Evolutionary conservation across 2,888 invertebrate genomes (phyloP), one percentile per base, ranked within the genome.

Genomic region (Nemotelus pantherinus): DNA sequence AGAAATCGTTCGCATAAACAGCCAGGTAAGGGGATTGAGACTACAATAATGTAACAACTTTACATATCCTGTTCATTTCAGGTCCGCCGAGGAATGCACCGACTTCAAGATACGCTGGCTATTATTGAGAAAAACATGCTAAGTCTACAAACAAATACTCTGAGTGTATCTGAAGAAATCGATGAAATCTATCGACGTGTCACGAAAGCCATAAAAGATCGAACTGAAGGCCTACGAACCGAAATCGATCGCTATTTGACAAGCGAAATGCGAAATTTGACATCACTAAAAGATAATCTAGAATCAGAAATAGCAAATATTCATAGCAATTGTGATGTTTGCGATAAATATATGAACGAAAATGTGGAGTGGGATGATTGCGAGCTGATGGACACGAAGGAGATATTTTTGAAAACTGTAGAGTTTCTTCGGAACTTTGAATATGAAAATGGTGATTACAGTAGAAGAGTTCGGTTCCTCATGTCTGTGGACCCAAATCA

Each of bases 261-360:
- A 77, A 94, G 93, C 50, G 99, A 99, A 89, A 89, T 95, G 83
- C 91, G 95, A 82, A 93, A 94, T 83, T 89, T 98, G 80, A 93
- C 93, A 77, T 92, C 94, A 81, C 90, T 98, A 74, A 96, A 97
- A 88, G 96, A 96, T 87, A 97, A 96, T 88, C 89, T 99, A 83
- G 97, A 98, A 86, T 91, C 94, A 86, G 99, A 99, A 88, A 94
- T 98, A 85, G 92, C 93, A 82, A 99, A 98, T 88, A 96, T 99
- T 84, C 92, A 94, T 85, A 97, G 97, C 86, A 99, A 98, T 88
- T 98, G 98, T 88, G 98, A 98, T 87, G 90, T 97, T 84, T 96
- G 96, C 71, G 98, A 98, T 87, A 96, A 96, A 86, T 94, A 96
- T 85, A 95, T 97, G 90, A 94, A 93, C 84, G 95, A 95, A 82